Conservation (phyloP, 2,113 vertebrate species). For the Panthera tigris region DNA sequence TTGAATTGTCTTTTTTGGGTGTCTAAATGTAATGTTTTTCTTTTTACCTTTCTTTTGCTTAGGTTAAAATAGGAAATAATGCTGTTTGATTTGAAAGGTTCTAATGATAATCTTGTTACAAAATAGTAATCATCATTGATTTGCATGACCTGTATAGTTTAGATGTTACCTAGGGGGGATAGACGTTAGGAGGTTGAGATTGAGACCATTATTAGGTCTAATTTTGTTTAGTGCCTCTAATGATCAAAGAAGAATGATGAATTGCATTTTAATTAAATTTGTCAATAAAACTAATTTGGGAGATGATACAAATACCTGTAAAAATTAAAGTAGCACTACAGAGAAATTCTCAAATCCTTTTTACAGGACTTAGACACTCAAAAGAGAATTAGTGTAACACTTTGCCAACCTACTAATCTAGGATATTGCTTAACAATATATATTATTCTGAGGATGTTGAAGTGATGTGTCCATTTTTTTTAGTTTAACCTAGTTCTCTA, state of each 20-base stretch:
- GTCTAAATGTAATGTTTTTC: constrained; percentile 12
- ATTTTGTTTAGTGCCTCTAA: constrained; percentile 51
- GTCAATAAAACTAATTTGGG: constrained; percentile 66
- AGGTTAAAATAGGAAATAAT: constrained; percentile 26
- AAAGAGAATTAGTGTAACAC: not conserved
- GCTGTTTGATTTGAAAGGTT: constrained; percentile 47
- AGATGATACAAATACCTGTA: constrained; percentile 35
- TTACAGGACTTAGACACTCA: not conserved
- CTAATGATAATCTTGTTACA: constrained; percentile 58
- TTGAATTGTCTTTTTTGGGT: constrained; percentile 45
- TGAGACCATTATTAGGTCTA: constrained; percentile 39
- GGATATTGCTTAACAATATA: not conserved
- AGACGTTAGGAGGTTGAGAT: constrained; percentile 2
- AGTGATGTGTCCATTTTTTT: not conserved
- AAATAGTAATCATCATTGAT: constrained; percentile 53
- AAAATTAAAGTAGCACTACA: constrained; percentile 53
- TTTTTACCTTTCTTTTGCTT: constrained; percentile 37
- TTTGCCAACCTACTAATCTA: not conserved
- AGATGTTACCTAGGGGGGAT: constrained; percentile 44
- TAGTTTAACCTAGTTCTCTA: not conserved
- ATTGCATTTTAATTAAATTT: constrained; percentile 67
- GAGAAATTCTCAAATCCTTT: constrained; percentile 45
- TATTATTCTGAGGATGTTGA: not conserved
- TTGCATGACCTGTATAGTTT: constrained; percentile 58
- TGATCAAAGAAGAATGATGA: constrained; percentile 58